phyloP scores from a whole-genome alignment of 2,888 invertebrate genomes.

The Dione juno region DNA sequence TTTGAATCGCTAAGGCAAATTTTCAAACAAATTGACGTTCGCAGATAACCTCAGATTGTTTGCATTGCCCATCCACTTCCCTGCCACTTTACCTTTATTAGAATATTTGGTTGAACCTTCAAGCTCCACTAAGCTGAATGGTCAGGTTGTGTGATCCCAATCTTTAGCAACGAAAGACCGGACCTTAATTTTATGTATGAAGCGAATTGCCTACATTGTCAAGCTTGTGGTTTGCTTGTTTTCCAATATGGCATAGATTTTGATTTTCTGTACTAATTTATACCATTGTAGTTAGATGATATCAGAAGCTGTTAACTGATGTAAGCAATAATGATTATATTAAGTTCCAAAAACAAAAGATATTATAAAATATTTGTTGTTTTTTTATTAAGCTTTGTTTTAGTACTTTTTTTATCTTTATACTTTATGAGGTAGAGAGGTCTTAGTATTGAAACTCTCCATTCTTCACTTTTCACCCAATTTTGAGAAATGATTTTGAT shows the following conservation, averaged over 20 bases:
- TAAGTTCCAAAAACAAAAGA: too few species aligned
- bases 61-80: slow-evolving; percentile 11
- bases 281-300: too few species aligned
- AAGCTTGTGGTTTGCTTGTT: not conserved
- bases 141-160: slow-evolving; percentile 19
- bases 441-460: too few species aligned
- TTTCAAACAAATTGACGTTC: slow-evolving; percentile 23
- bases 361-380: too few species aligned
- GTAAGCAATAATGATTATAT: too few species aligned
- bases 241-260: not conserved
- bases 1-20: slow-evolving; percentile 8
- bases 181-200: slow-evolving; percentile 14
- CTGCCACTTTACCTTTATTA: slow-evolving; percentile 19
- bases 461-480: too few species aligned
- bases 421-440: too few species aligned
- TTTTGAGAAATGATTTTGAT: too few species aligned
- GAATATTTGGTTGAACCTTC: slow-evolving; percentile 17
- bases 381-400: too few species aligned
- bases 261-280: not conserved
- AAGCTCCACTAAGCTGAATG: slow-evolving; percentile 14
- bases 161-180: slow-evolving; percentile 13
- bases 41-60: slow-evolving; percentile 25
- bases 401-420: too few species aligned
- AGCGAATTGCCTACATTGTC: not conserved
- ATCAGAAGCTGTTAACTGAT: too few species aligned